Evolutionary conservation across 2,113 vertebrate genomes (phyloP), one percentile per base, ranked within the genome.

Genomic region (Zootoca vivipara): DNA sequence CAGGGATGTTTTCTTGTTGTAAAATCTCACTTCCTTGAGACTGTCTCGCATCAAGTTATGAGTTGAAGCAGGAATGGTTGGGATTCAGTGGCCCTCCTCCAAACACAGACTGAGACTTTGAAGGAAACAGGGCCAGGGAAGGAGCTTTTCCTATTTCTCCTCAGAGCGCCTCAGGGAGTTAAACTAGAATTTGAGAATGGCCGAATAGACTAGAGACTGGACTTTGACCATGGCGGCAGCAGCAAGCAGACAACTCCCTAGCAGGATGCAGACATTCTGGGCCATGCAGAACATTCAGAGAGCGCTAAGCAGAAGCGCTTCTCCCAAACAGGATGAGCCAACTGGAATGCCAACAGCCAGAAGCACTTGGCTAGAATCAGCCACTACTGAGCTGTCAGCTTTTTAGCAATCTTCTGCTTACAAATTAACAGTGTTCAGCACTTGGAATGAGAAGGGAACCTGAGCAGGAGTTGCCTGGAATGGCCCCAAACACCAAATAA

Each of bases 371-470:
- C 56, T 24, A 30, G 42, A 4, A 20, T 0, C 64, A 58, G 18
- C 0, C 26, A 56, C 12, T 38, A 12, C 2, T 7, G 74, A 87
- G 38, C 84, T 18, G 38, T 35, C 58, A 35, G 52, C 80, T 28
- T 3, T 2, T 2, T 1, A 0, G 3, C 0, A 3, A 88, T 56
- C 0, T 9, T 33, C 0, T 64, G 84, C 5, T 56, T 86, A 42
- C 12, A 70, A 7, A 46, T 38, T 78, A 78, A 69, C 18, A 38
- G 9, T 10, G 4, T 20, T 42, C 20, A 24, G 38, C 9, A 2
- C 85, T 73, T n/a, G 30, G 42, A 52, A 15, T 56, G 18, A 58
- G 67, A n/a, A n/a, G 65, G 73, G 30, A 52, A 46, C 28, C 3
- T 5, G 35, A 2, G 12, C 12, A 4, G 52, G 16, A 16, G 20